Conservation (phyloP, 2,888 invertebrate species). For the Acrobasis repandana region DNA sequence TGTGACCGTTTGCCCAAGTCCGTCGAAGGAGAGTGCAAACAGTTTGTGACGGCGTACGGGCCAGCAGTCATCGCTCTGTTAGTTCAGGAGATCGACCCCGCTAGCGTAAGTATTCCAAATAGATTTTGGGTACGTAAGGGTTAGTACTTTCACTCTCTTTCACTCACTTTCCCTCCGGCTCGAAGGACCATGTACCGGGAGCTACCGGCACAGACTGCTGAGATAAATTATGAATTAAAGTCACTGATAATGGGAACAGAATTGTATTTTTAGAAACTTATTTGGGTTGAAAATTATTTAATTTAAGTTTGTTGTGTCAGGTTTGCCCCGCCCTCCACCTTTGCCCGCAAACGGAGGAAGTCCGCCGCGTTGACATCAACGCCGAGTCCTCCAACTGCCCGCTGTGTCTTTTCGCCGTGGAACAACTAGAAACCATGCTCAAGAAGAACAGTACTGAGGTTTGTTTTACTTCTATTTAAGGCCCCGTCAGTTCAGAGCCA, state of each 20-base stretch:
- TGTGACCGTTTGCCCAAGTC: slow-evolving; percentile 86
- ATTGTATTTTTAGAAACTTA: no score
- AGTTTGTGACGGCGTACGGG: slow-evolving; percentile 91
- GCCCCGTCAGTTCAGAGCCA: no score
- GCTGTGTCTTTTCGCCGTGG: slow-evolving; percentile 91
- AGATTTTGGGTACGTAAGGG: neutral
- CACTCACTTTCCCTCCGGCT: no score
- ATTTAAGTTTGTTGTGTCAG: slow-evolving; percentile 48
- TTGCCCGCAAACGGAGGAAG: slow-evolving; percentile 83
- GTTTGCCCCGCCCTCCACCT: slow-evolving; percentile 88
- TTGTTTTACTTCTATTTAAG: slow-evolving; percentile 32
- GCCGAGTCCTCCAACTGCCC: slow-evolving; percentile 88
- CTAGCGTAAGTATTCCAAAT: slow-evolving; percentile 74
- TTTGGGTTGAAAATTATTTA: no score
- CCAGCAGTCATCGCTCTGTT: slow-evolving; percentile 90
- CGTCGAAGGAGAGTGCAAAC: slow-evolving; percentile 85
- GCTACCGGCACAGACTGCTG: no score
- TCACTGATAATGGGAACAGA: no score
- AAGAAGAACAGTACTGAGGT: slow-evolving; percentile 90
- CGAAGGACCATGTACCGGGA: no score
- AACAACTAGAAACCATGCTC: slow-evolving; percentile 88
- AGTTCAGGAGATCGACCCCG: slow-evolving; percentile 90
- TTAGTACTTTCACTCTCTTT: no score
- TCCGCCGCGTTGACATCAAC: slow-evolving; percentile 80
- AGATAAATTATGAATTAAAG: no score